These are phyloP conservation scores for Sebastes oblongus DNA, from an alignment of 2,797 vertebrate genomes.

Conservation along the genomic window DNA sequence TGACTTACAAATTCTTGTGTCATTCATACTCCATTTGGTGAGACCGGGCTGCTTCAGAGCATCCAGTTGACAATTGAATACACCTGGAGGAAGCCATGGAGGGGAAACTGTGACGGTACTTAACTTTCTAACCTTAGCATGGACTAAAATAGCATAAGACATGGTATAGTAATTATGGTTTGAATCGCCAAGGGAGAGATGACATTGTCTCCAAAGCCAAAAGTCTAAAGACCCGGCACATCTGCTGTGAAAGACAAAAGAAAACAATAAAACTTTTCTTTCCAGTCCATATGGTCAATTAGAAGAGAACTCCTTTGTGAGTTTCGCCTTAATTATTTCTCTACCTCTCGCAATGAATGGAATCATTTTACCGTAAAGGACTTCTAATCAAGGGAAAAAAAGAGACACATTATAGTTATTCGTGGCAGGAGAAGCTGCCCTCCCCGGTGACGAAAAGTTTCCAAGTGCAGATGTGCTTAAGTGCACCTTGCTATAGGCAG, in stretches of 20 bases:
- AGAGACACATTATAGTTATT: constrained; percentile 53
- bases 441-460: constrained; percentile 44
- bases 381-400: constrained; percentile 65
- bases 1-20: background rate
- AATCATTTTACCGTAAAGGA: constrained; percentile 79
- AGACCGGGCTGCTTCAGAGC: background rate
- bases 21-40: background rate
- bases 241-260: constrained; percentile 83
- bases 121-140: constrained; percentile 59
- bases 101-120: constrained; percentile 37
- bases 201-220: constrained; percentile 70
- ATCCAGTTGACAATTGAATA: constrained; percentile 15
- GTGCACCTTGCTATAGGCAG: constrained; percentile 55
- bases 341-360: constrained; percentile 71
- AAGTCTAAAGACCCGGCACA: constrained; percentile 76
- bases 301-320: constrained; percentile 80
- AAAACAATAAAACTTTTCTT: constrained; percentile 79
- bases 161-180: constrained; percentile 72
- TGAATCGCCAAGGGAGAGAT: constrained; percentile 66
- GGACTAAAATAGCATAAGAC: constrained; percentile 70
- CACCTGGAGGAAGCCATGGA: background rate
- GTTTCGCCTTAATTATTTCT: constrained; percentile 78
- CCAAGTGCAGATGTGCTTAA: constrained; percentile 45
- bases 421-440: constrained; percentile 37
- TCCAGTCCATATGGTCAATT: constrained; percentile 85